Base-by-base conservation (phyloP, 2,888 invertebrate species). In the Drosophila borealis region DNA sequence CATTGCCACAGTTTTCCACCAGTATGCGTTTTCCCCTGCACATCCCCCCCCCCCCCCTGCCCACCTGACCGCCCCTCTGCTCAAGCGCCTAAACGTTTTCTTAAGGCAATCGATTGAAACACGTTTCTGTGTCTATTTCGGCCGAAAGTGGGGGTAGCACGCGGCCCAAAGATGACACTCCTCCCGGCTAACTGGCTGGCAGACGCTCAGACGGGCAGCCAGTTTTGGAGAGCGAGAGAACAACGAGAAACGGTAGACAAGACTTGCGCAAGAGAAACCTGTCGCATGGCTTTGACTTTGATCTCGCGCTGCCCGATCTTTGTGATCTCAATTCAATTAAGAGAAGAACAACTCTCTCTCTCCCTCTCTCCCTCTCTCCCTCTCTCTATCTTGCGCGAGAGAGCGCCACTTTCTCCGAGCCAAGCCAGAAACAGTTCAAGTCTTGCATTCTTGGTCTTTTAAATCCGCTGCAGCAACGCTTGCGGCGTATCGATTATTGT, bases 321-420 rank as follows among this genome's bases (percentile, higher is more conserved):
- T 46, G 41, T 61, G 82, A 86, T 80, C 76, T 77, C 80, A 67
- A 77, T 88, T 83, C 78, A 74, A 88, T 83, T 83, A 82, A 67
- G 42, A 65, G 56, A 64, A 48, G 57, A 76, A 60, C 67, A 70
- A 49, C 21, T 37, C 45, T 25, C 48, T 45, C 45, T 3, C 13
- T 2, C 4, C 10, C 25, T 6, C 25, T 13, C 41, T 14, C 41
- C 14, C 19, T 44, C 45, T 13, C 21, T 4, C 21, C 25, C 5
- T 21, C 21, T n/a, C n/a, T 39, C 11, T 48, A 14, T 53, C 36
- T 53, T 37, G 34, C 10, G 14, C 14, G 14, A 42, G 56, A 54
- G 59, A 56, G 55, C 62, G 56, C 57, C 74, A 79, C 75, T 75
- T 75, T 75, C 75, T 78, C 75, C 45, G 25, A 10, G 67, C 57